phyloP scores from a whole-genome alignment of 2,888 invertebrate genomes.

The Dryobotodes eremita region DNA sequence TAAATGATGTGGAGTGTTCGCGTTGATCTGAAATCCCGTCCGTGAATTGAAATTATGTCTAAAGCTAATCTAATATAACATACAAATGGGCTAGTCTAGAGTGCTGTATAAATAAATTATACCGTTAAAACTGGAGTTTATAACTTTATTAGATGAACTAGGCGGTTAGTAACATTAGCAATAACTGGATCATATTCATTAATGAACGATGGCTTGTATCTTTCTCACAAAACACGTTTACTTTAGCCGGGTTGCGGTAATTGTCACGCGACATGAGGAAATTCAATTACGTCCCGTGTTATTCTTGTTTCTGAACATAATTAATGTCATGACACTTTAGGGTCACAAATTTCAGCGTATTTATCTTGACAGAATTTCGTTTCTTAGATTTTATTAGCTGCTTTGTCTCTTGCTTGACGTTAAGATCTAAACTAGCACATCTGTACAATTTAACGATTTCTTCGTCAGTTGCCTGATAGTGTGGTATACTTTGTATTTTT shows the following conservation, averaged over 20 bases:
- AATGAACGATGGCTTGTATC: slow-evolving; percentile 46
- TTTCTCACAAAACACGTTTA: slow-evolving; percentile 48
- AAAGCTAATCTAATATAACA: too few species aligned
- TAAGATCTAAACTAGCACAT: slow-evolving; percentile 66
- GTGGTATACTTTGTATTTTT: slow-evolving; percentile 78
- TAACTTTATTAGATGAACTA: slow-evolving; percentile 32
- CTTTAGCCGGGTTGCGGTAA: slow-evolving; percentile 49
- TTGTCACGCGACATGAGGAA: slow-evolving; percentile 63
- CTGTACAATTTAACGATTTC: slow-evolving; percentile 74
- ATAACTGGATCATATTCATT: slow-evolving; percentile 42
- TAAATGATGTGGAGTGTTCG: slow-evolving; percentile 21
- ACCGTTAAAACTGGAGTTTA: slow-evolving; percentile 6
- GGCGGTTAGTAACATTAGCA: slow-evolving; percentile 20
- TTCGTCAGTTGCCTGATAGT: slow-evolving; percentile 65
- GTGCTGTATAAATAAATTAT: neutral
- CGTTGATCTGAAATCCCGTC: neutral
- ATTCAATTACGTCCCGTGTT: slow-evolving; percentile 64
- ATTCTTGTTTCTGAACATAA: slow-evolving; percentile 57
- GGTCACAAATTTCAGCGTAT: slow-evolving; percentile 43
- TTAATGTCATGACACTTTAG: slow-evolving; percentile 47
- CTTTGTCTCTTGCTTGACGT: slow-evolving; percentile 31
- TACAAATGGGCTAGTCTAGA: too few species aligned
- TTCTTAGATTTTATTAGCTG: slow-evolving; percentile 25
- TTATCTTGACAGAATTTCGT: slow-evolving; percentile 16
- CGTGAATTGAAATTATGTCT: too few species aligned